Evolutionary conservation across 2,113 vertebrate genomes (phyloP).

Genomic region (Hylia prasina): DNA sequence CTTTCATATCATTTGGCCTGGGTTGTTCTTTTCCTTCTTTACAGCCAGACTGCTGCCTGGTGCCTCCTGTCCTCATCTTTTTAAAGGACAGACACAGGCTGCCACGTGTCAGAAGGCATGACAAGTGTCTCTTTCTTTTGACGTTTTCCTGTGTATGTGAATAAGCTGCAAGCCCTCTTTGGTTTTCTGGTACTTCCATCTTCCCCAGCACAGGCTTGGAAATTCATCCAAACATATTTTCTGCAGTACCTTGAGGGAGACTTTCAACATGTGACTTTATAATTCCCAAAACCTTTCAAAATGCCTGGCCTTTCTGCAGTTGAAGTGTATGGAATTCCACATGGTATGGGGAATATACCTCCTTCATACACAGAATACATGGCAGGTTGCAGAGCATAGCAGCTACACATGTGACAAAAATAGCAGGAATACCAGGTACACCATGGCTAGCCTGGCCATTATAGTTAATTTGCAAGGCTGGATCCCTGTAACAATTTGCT

Average conservation of each 20-base stretch:
- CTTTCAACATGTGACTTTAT: not conserved
- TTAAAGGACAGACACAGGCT: not conserved
- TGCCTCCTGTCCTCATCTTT: not conserved
- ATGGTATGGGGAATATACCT: not conserved
- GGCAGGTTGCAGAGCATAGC: not conserved
- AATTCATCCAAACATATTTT: not conserved
- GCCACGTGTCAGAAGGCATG: not conserved
- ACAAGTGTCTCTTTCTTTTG: not conserved
- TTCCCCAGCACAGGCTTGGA: not conserved
- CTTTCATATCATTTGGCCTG: not conserved
- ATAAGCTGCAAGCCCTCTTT: not conserved
- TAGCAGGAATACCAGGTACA: not conserved
- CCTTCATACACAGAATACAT: not conserved
- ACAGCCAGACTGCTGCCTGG: not conserved
- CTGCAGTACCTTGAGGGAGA: not conserved
- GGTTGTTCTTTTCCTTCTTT: not conserved
- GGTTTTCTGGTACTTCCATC: not conserved
- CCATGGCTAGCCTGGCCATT: not conserved
- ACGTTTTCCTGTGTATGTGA: not conserved
- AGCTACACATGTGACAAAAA: rapidly evolving
- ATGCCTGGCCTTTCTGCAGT: not conserved
- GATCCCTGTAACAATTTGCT: not conserved
- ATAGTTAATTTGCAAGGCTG: not conserved
- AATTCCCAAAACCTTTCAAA: not conserved
- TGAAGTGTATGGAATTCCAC: not conserved